phyloP scores from a whole-genome alignment of 2,113 vertebrate species.

The Nothoprocta pentlandii region DNA sequence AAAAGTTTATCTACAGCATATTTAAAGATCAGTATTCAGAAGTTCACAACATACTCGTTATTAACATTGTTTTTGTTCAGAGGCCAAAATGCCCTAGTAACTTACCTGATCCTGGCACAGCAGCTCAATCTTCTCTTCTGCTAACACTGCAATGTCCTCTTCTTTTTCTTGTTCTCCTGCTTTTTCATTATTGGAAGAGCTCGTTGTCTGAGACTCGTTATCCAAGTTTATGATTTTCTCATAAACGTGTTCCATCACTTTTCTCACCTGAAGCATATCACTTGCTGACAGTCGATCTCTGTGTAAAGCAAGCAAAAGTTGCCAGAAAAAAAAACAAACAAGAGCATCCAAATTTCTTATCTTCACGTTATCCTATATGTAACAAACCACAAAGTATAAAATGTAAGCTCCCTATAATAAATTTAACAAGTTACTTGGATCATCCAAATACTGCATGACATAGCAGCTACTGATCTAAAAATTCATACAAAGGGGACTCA shows the following conservation, averaged over 20 bases:
- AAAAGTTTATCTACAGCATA: neutral
- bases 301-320: neutral
- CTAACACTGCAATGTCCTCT: slow-evolving; percentile 95
- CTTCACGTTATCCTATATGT: neutral
- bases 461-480: neutral
- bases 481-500: neutral
- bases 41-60: neutral
- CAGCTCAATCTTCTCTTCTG: slow-evolving; percentile 98
- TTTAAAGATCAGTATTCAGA: neutral
- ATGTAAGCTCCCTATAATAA: neutral
- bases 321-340: neutral
- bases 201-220: slow-evolving; percentile 96
- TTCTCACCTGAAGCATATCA: slow-evolving; percentile 98
- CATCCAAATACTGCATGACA: neutral
- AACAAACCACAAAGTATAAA: neutral
- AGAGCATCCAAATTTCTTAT: neutral
- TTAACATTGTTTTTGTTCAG: neutral
- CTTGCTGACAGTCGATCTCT: slow-evolving; percentile 97
- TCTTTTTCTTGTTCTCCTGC: slow-evolving; percentile 96
- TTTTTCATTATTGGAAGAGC: slow-evolving; percentile 95
- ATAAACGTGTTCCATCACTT: slow-evolving; percentile 98
- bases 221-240: slow-evolving; percentile 99
- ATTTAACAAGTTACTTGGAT: neutral
- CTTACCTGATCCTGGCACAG: slow-evolving; percentile 97
- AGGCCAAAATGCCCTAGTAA: neutral